These are phyloP conservation scores for Columbina picui DNA, from an alignment of 2,113 vertebrate species.

Conservation along the genomic window DNA sequence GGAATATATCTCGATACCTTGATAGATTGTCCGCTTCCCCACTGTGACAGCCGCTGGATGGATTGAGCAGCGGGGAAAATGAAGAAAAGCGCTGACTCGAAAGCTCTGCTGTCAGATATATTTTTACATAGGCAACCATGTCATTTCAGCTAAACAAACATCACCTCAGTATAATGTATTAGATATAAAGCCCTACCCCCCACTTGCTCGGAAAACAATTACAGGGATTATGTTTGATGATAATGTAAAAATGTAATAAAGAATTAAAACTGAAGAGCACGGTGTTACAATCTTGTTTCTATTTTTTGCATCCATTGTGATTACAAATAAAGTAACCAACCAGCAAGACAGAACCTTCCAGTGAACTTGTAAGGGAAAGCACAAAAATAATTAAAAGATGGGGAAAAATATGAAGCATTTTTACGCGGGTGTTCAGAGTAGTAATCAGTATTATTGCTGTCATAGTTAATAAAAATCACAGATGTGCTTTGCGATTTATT, in stretches of 20 bases:
- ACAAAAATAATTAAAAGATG: conserved; percentile 77
- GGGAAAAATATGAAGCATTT: conserved; percentile 68
- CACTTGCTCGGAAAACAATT: conserved; percentile 82
- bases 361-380: conserved; percentile 70
- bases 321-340: conserved; percentile 75
- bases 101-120: conserved; percentile 94
- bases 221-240: conserved; percentile 81
- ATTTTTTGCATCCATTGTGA: conserved; percentile 68
- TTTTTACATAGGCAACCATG: conserved; percentile 96
- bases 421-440: conserved; percentile 40
- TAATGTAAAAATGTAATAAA: conserved; percentile 83
- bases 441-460: conserved; percentile 76
- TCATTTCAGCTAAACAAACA: conserved; percentile 92
- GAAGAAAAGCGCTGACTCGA: conserved; percentile 96
- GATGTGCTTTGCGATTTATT: conserved; percentile 62
- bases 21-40: conserved; percentile 99
- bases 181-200: conserved; percentile 82
- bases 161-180: conserved; percentile 83
- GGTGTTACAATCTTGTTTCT: conserved; percentile 69
- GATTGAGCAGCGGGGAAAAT: conserved; percentile 98
- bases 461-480: conserved; percentile 78
- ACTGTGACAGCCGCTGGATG: conserved; percentile 99
- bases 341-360: conserved; percentile 72
- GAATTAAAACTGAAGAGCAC: conserved; percentile 81
- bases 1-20: conserved; percentile 99